phyloP scores from a whole-genome alignment of 64 coral and sea anemone species.

The Acropora yongei region DNA sequence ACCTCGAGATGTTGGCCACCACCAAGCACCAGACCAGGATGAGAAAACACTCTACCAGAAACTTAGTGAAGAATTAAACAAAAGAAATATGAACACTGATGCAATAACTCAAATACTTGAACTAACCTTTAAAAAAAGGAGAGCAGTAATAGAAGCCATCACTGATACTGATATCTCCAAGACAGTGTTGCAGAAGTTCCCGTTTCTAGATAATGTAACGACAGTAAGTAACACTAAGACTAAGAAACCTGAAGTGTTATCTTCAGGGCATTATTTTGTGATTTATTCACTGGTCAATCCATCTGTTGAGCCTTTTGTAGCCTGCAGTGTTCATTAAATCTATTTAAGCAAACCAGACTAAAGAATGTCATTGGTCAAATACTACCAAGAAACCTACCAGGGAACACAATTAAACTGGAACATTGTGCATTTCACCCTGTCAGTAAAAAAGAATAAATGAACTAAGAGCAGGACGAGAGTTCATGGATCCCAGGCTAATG shows the following conservation, averaged over 20 bases:
- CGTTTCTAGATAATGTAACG: not conserved
- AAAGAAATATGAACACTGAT: not conserved
- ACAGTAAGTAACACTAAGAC: not conserved
- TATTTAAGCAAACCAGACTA: not conserved
- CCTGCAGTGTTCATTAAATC: not conserved
- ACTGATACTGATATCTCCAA: not conserved
- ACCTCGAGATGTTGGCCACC: not conserved
- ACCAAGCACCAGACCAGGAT: slow-evolving; percentile 1
- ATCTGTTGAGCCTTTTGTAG: not conserved
- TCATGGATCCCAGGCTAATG: not conserved
- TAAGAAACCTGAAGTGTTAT: not conserved
- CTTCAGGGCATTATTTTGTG: not conserved
- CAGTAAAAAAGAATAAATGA: not conserved
- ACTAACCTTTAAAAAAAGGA: not conserved
- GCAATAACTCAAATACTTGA: not conserved
- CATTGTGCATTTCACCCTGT: not conserved
- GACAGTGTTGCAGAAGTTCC: not conserved
- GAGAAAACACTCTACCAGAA: not conserved
- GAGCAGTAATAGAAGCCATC: not conserved
- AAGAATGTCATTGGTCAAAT: not conserved
- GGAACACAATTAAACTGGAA: not conserved
- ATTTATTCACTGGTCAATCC: not conserved
- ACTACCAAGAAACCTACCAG: not conserved
- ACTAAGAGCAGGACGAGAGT: not conserved
- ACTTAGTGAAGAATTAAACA: not conserved